Base-by-base conservation (phyloP, 2,797 vertebrate genomes). In the Danionella dracula region DNA sequence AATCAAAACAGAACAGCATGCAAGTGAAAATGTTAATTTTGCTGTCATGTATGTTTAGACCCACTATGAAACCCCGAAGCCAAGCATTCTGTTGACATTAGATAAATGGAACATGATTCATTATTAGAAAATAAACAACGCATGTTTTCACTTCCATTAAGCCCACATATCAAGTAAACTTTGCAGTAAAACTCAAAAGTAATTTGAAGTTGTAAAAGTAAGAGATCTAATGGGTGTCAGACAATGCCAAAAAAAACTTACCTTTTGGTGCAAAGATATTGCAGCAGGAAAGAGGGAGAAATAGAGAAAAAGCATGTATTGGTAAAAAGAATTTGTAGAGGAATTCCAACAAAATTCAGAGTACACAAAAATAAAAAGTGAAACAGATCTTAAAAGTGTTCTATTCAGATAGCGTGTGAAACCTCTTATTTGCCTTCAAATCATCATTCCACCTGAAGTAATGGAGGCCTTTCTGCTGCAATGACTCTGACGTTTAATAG, bases 181-280 rank as follows among this genome's bases (percentile, higher is more conserved):
- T n/a, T n/a, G n/a, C n/a, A n/a, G n/a, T n/a, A n/a, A n/a, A n/a
- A n/a, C n/a, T n/a, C n/a, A n/a, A n/a, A n/a, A n/a, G n/a, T n/a
- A n/a, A n/a, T n/a, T n/a, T n/a, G n/a, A n/a, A n/a, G n/a, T n/a
- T n/a, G n/a, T n/a, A n/a, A n/a, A n/a, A n/a, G n/a, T n/a, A n/a
- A n/a, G n/a, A n/a, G n/a, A n/a, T n/a, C n/a, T n/a, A n/a, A n/a
- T n/a, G n/a, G n/a, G 27, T n/a, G 11, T 48, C 17, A 50, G 4
- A 57, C 50, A 59, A 48, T 6, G 8, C 29, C 9, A 44, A 35
- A 54, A 65, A 32, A 10, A 34, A 17, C 71, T 76, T 71, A 73
- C 71, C 74, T 76, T 27, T 42, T 9, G 17, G 19, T 1, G 6
- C n/a, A 19, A 19, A 29, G 32, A 27, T 42, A 15, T 13, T 38